phyloP scores from a whole-genome alignment of 1,140 invertebrate genomes.

The Helicoverpa armigera region DNA sequence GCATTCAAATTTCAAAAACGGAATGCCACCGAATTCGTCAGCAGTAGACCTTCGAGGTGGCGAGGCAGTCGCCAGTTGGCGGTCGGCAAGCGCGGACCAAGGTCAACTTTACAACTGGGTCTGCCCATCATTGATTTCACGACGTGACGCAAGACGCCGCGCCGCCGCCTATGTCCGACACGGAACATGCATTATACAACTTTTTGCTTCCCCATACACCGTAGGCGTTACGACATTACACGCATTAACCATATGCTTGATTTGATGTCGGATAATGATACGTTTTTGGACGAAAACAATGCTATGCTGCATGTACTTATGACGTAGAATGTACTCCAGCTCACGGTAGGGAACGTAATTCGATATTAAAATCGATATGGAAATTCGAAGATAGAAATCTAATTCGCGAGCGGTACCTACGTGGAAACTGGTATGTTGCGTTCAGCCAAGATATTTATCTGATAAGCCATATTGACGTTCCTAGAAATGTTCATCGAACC shows the following conservation, averaged over 20 bases:
- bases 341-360: constrained; percentile 22
- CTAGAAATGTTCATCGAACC: neutral
- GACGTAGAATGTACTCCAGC: constrained; percentile 24
- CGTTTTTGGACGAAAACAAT: constrained; percentile 45
- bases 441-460: constrained; percentile 11
- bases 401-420: neutral
- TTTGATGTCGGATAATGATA: constrained; percentile 51
- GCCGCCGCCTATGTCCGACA: constrained; percentile 52
- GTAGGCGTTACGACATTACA: constrained; percentile 53
- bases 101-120: constrained; percentile 80
- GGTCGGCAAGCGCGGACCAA: constrained; percentile 58
- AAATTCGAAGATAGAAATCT: constrained; percentile 38
- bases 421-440: neutral
- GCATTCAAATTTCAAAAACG: constrained; percentile 41
- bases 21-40: constrained; percentile 21
- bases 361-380: constrained; percentile 43
- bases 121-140: constrained; percentile 75
- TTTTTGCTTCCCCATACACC: constrained; percentile 53
- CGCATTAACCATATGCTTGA: constrained; percentile 42
- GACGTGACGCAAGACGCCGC: constrained; percentile 69
- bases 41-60: constrained; percentile 40
- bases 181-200: constrained; percentile 56
- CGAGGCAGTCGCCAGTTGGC: constrained; percentile 24
- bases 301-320: neutral
- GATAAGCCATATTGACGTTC: constrained; percentile 13